phyloP scores from a whole-genome alignment of 2,113 vertebrate species.

The Tragelaphus buxtoni region DNA sequence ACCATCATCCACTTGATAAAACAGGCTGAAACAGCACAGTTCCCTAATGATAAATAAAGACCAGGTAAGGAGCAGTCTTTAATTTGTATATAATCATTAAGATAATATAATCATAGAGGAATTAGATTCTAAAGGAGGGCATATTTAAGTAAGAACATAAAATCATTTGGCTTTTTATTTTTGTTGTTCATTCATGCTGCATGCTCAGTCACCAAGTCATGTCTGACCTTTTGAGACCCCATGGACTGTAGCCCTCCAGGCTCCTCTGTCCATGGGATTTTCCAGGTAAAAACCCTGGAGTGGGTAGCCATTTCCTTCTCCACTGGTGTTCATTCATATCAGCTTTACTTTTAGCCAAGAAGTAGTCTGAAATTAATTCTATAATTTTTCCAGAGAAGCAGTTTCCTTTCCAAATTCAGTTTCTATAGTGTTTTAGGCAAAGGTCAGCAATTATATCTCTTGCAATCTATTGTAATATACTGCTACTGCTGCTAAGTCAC shows the following conservation, averaged over 20 bases:
- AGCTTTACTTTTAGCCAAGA: neutral
- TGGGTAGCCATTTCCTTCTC: neutral
- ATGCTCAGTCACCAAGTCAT: neutral
- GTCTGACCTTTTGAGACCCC: neutral
- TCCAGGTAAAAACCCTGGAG: neutral
- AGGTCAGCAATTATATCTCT: neutral
- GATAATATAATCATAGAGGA: neutral
- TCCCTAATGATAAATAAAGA: neutral
- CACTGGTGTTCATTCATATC: neutral
- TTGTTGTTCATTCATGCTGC: neutral
- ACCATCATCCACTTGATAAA: neutral
- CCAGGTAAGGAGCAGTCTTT: neutral
- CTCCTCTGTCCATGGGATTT: neutral
- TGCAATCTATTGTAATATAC: neutral
- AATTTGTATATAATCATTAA: neutral
- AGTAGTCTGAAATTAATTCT: neutral
- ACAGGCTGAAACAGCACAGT: neutral
- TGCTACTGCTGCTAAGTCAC: too few species aligned
- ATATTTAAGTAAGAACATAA: neutral
- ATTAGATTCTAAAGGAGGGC: neutral
- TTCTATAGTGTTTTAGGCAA: neutral
- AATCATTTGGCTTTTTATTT: neutral
- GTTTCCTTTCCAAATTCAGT: neutral
- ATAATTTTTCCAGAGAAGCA: neutral
- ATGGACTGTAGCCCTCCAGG: neutral